Evolutionary conservation across 2,797 vertebrate species (phyloP).

Genomic region (Sebastes nivosus): DNA sequence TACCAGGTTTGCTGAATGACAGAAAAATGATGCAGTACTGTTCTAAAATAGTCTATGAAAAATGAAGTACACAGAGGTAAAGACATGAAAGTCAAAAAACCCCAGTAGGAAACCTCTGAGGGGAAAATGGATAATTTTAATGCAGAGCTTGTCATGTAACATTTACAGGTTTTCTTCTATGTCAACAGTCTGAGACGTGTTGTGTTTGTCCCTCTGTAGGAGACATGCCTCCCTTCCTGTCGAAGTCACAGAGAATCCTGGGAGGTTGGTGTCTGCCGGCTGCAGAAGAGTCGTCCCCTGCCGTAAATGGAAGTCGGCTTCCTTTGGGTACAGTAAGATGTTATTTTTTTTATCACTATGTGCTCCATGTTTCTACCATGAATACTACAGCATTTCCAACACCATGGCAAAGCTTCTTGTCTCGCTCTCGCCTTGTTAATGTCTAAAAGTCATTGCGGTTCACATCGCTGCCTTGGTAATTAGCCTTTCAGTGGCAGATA

Average conservation of each 20-base stretch:
- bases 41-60: not conserved
- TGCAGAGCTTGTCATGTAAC: not conserved
- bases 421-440: slow-evolving; percentile 17
- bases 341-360: slow-evolving; percentile 18
- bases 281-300: slow-evolving; percentile 73
- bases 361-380: not conserved
- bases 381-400: not conserved
- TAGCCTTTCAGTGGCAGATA: slow-evolving; percentile 35
- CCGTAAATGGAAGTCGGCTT: slow-evolving; percentile 81
- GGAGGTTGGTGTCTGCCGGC: slow-evolving; percentile 58
- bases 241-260: slow-evolving; percentile 59
- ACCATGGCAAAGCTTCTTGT: not conserved
- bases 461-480: slow-evolving; percentile 21
- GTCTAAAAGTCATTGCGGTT: slow-evolving; percentile 21
- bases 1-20: not conserved
- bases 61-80: not conserved
- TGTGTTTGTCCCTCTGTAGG: slow-evolving; percentile 61
- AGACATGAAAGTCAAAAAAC: slow-evolving; percentile 6
- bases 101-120: not conserved
- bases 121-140: slow-evolving; percentile 7
- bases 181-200: not conserved
- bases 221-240: slow-evolving; percentile 80
- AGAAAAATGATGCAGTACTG: not conserved
- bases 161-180: not conserved
- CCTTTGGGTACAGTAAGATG: slow-evolving; percentile 81